Base-by-base conservation (phyloP, 64 coral and sea anemone species). In the Montipora efflorescens region DNA sequence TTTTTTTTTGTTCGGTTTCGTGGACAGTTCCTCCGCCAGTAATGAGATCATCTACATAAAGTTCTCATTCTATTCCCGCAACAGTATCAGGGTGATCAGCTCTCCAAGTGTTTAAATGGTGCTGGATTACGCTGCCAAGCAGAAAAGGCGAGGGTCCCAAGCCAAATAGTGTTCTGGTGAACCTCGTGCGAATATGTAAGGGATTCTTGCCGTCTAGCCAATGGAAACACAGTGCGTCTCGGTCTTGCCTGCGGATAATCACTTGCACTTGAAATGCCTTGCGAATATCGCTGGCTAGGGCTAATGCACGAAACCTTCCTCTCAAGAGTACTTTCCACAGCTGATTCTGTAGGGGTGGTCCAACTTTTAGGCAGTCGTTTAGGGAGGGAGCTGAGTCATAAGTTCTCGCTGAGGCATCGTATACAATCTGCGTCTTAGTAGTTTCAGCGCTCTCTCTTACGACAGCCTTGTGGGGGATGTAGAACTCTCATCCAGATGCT, bases 21-120 rank as follows among this genome's bases (percentile, higher is more conserved):
- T 79, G 12, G 19, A 48, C 59, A 52, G 74, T 78, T 22, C 21
- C 7, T 58, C 75, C 77, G 10, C 77, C 77, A 48, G 7, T 61
- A 25, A 92, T 75, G 11, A 86, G 90, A 49, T 92, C 90, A 70
- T 91, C 90, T 45, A 83, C 79, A 81, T 91, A 91, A 14, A 91
- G 86, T 68, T 73, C 62, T 50, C 85, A 74, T 47, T 45, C 46
- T 14, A 78, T 47, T 16, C 14, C 44, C 14, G 5, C 76, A 20
- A 71, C 67, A 71, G 14, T 19, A 15, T 71, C 11, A 71, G 67
- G 44, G 76, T 15, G 14, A 48, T 78, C 44, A 47, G 76, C 46
- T 78, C 76, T 16, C 0, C 48, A 15, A n/a, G 11, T 43, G 14
- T 21, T 51, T 5, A 79, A n/a, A 52, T 79, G 77, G 9, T 51